Evolutionary conservation across 2,797 vertebrate genomes (phyloP).

Genomic region (Nothura maculosa): DNA sequence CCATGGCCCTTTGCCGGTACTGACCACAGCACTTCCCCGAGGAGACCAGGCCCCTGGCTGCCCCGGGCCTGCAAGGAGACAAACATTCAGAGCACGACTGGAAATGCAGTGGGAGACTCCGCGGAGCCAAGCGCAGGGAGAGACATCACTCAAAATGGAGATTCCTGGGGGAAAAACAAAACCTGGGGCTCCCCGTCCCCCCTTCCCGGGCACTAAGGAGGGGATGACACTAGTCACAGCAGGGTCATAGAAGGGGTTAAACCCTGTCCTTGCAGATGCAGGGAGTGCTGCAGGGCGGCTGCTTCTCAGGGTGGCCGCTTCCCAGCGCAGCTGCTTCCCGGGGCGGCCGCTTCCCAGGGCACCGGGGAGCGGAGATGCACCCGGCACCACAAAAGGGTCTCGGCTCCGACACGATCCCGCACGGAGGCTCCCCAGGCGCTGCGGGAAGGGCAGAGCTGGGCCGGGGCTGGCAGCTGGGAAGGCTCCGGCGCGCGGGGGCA

Average conservation of each 20-base stretch:
- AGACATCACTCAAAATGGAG: not conserved
- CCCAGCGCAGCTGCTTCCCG: not conserved
- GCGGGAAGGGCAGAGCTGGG: too few species aligned
- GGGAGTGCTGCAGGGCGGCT: not conserved
- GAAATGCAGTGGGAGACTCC: not conserved
- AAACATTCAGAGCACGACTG: conserved; percentile 75
- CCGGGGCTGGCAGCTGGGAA: too few species aligned
- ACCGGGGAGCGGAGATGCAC: not conserved
- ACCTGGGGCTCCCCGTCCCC: too few species aligned
- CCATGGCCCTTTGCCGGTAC: conserved; percentile 63
- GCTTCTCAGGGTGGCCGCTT: too few species aligned
- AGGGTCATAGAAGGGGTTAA: not conserved
- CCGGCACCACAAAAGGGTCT: too few species aligned
- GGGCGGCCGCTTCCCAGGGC: rapidly evolving
- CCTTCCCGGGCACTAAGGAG: too few species aligned
- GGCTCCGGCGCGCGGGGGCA: too few species aligned
- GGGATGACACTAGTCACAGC: too few species aligned
- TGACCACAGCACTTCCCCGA: conserved; percentile 76
- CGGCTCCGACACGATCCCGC: too few species aligned
- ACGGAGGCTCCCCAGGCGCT: too few species aligned
- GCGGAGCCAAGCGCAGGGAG: not conserved
- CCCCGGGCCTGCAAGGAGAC: conserved; percentile 84
- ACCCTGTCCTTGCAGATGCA: not conserved
- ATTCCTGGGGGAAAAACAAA: not conserved
- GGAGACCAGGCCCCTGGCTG: conserved; percentile 82